Conservation (phyloP, 2,888 invertebrate species). For the Agrotis exclamationis region DNA sequence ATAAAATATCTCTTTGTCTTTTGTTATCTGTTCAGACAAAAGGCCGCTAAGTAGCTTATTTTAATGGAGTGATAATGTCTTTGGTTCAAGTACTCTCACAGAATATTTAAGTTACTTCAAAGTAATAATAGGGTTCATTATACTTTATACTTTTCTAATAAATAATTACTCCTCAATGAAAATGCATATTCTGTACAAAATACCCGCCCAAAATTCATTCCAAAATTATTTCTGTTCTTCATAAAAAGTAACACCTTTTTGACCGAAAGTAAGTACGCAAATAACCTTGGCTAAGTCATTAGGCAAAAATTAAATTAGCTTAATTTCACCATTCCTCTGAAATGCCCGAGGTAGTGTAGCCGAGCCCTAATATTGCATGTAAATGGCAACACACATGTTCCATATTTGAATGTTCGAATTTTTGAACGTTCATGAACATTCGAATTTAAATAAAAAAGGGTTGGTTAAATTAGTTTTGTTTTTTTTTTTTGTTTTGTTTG, state of each 20-base stretch:
- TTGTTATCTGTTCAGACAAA: background rate
- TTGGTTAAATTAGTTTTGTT: background rate
- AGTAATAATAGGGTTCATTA: background rate
- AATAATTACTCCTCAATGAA: too few relatives aligned
- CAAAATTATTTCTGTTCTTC: conserved; percentile 15
- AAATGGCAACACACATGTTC: conserved; percentile 54
- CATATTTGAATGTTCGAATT: conserved; percentile 50
- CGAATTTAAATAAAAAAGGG: conserved; percentile 21
- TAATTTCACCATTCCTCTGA: conserved; percentile 55
- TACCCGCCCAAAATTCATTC: background rate
- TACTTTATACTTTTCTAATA: background rate
- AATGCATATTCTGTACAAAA: background rate
- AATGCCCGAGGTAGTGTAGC: conserved; percentile 39
- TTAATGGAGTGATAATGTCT: background rate
- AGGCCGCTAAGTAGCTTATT: background rate
- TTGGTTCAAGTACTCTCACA: background rate
- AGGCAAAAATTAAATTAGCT: conserved; percentile 66
- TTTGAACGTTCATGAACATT: conserved; percentile 20
- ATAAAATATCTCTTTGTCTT: background rate
- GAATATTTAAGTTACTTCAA: conserved; percentile 2
- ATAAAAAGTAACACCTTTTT: conserved; percentile 44
- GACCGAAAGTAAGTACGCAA: conserved; percentile 12
- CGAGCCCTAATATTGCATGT: conserved; percentile 65
- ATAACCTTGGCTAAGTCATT: conserved; percentile 61
- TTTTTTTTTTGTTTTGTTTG: background rate